Percentiles rank a stretch among this genome's conserved stretches.
These are phyloP conservation scores for Cavia aperea DNA, from an alignment of 2,113 vertebrate species.

Conservation along the genomic window DNA sequence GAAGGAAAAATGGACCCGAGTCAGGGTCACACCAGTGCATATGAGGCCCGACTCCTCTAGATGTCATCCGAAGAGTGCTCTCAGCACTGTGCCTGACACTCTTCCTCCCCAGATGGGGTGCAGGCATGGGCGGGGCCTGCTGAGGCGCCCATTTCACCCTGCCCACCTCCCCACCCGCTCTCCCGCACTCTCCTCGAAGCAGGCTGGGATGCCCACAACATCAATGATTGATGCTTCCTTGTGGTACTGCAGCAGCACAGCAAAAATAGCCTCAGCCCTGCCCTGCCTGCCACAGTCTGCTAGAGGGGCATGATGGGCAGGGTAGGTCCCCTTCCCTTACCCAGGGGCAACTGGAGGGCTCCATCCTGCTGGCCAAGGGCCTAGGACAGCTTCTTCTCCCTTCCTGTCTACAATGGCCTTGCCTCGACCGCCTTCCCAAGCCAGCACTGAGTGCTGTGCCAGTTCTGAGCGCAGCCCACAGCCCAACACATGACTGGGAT, in stretches of 20 bases:
- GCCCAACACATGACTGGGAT: neutral
- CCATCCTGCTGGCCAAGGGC: neutral
- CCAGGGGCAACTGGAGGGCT: neutral
- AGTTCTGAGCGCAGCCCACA: neutral
- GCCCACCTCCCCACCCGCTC: neutral
- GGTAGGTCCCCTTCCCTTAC: neutral
- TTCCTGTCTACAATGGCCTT: neutral
- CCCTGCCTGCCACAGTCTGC: neutral
- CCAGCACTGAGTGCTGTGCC: neutral
- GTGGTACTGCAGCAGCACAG: neutral
- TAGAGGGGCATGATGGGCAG: neutral
- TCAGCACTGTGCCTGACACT: fast-evolving
- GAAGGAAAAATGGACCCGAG: neutral
- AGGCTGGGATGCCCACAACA: neutral
- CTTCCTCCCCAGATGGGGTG: neutral
- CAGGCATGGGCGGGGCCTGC: neutral
- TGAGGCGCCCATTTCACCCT: neutral
- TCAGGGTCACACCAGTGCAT: neutral
- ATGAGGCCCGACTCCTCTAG: neutral
- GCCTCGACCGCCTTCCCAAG: neutral
- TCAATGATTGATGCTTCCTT: conserved; percentile 35
- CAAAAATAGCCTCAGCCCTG: conserved; percentile 22
- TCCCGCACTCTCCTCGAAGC: neutral
- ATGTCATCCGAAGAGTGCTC: neutral
- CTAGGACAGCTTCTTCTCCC: neutral